These are phyloP conservation scores for Eretmocerus hayati DNA, from an alignment of 2,888 invertebrate species.

Conservation along the genomic window DNA sequence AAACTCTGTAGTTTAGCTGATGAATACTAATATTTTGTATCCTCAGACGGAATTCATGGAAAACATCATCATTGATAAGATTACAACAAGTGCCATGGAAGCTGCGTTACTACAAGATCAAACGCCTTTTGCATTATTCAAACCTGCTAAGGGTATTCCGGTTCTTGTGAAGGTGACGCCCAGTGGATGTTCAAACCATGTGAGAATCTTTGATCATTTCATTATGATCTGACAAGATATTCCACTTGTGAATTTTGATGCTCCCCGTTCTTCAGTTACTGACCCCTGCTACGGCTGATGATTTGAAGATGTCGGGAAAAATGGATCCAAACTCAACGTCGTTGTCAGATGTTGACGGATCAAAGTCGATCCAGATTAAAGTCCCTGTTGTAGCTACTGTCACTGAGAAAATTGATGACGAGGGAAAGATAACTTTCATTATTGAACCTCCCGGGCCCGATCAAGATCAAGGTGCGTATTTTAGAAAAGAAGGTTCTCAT, in stretches of 20 bases:
- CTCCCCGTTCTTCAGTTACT: conserved; percentile 50
- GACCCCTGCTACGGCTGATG: conserved; percentile 66
- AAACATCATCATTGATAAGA: conserved; percentile 63
- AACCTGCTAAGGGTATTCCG: conserved; percentile 60
- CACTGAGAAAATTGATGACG: conserved; percentile 50
- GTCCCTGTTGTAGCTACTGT: conserved; percentile 60
- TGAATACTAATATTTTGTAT: too few relatives aligned
- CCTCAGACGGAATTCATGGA: conserved; percentile 42
- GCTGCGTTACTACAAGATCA: conserved; percentile 58
- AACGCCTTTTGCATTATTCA: conserved; percentile 64
- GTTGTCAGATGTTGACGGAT: conserved; percentile 37
- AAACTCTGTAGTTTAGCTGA: too few relatives aligned
- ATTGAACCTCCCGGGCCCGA: conserved; percentile 50
- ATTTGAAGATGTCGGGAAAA: conserved; percentile 59
- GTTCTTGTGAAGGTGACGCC: conserved; percentile 59
- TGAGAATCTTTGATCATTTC: conserved; percentile 20
- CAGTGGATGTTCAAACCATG: conserved; percentile 43
- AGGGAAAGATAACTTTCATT: conserved; percentile 50
- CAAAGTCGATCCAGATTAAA: conserved; percentile 51
- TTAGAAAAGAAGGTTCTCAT: too few relatives aligned
- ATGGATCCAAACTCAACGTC: conserved; percentile 45
- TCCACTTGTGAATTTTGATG: too few relatives aligned
- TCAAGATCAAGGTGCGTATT: conserved; percentile 37
- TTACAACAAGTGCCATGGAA: conserved; percentile 65
- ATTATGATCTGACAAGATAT: too few relatives aligned